Evolutionary conservation across 2,797 vertebrate genomes (phyloP).

Genomic region (Rhinichthys osculus): DNA sequence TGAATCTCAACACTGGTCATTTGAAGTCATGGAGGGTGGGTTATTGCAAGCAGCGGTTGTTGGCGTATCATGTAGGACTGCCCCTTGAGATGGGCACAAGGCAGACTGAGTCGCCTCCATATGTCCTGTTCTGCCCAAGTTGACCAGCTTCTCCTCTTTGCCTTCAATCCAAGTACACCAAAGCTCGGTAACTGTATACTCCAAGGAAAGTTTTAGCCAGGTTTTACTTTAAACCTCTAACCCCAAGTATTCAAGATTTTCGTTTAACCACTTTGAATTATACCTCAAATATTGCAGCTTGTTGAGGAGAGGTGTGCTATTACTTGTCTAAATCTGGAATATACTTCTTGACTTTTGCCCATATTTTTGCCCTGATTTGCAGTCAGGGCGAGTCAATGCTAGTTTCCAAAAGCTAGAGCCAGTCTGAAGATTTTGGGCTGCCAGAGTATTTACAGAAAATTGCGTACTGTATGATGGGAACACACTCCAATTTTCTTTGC

Average conservation of each 20-base stretch:
- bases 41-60: neutral
- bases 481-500: neutral
- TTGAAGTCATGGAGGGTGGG: conserved; percentile 63
- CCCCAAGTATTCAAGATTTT: conserved; percentile 11
- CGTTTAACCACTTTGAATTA: neutral
- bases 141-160: neutral
- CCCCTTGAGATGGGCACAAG: neutral
- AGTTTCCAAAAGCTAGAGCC: neutral
- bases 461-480: neutral
- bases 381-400: neutral
- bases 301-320: neutral
- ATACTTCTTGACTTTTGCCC: neutral
- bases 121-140: neutral
- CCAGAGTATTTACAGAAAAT: neutral
- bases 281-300: conserved; percentile 2
- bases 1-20: conserved; percentile 76
- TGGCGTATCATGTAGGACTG: neutral
- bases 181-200: neutral
- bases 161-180: conserved; percentile 1
- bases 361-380: neutral
- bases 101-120: neutral
- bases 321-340: neutral
- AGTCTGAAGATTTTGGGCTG: neutral
- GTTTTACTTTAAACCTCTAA: conserved; percentile 5
- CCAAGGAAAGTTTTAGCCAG: neutral